Percentiles rank a stretch among this genome's conserved stretches.
These are phyloP conservation scores for Psettodes erumei DNA, from an alignment of 2,113 vertebrate genomes.

Conservation along the genomic window DNA sequence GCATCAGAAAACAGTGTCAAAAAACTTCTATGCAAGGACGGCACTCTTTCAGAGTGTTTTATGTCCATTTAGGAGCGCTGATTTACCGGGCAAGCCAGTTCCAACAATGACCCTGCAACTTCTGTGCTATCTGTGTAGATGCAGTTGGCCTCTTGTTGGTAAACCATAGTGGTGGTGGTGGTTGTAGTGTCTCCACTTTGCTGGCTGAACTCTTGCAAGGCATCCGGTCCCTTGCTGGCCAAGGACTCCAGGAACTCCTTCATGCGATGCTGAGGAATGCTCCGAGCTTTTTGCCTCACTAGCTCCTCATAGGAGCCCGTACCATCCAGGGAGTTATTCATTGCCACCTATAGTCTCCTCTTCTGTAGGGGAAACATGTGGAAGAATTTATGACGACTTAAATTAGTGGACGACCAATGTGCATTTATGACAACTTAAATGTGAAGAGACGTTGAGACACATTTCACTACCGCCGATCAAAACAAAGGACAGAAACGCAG, in stretches of 20 bases:
- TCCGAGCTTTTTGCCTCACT: constrained; percentile 95
- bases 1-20: constrained; percentile 28
- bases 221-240: constrained; percentile 95
- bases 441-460: neutral
- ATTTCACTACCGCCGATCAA: neutral
- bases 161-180: constrained; percentile 92
- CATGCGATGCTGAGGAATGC: constrained; percentile 98
- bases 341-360: constrained; percentile 42
- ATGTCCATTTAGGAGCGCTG: neutral
- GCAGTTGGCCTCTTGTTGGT: constrained; percentile 95
- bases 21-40: neutral
- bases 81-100: constrained; percentile 96
- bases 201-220: constrained; percentile 95
- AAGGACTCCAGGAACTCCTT: constrained; percentile 99
- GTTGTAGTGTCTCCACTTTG: constrained; percentile 83
- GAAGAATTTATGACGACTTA: neutral
- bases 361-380: constrained; percentile 10
- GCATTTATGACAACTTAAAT: neutral
- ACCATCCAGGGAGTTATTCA: constrained; percentile 80
- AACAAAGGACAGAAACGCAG: neutral
- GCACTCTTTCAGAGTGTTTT: neutral
- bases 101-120: constrained; percentile 97
- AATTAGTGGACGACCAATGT: neutral
- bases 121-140: constrained; percentile 99
- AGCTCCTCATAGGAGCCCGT: constrained; percentile 96